These are phyloP conservation scores for Dicyrtomina minuta DNA, from an alignment of 2,888 invertebrate genomes.

Conservation along the genomic window DNA sequence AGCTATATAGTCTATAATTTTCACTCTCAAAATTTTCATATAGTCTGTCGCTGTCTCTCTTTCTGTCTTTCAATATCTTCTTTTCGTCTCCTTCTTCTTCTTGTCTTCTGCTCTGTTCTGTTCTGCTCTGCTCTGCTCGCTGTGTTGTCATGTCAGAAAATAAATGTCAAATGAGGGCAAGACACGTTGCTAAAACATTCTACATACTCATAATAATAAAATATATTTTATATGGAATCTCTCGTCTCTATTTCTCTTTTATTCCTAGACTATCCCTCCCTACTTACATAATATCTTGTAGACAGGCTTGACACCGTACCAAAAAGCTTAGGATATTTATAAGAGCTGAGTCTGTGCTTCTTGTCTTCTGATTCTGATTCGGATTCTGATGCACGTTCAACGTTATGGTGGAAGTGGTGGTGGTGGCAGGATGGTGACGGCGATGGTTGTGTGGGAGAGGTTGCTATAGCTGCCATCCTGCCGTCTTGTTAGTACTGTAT, in stretches of 20 bases:
- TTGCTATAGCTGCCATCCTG: too few relatives aligned
- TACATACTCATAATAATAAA: slow-evolving; percentile 10
- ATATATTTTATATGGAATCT: not conserved
- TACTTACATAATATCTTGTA: slow-evolving; percentile 33
- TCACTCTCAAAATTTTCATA: not conserved
- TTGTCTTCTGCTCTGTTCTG: slow-evolving; percentile 58
- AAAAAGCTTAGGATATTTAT: too few relatives aligned
- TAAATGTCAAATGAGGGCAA: slow-evolving; percentile 18
- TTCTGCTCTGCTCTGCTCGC: slow-evolving; percentile 1
- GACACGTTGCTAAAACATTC: slow-evolving; percentile 3
- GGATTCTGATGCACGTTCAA: too few relatives aligned
- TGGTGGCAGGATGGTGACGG: too few relatives aligned
- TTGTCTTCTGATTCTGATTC: too few relatives aligned
- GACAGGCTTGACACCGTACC: too few relatives aligned
- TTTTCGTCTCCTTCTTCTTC: slow-evolving; percentile 57
- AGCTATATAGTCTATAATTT: too few relatives aligned
- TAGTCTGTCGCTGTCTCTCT: slow-evolving; percentile 41
- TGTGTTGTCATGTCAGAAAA: slow-evolving; percentile 15
- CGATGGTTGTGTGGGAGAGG: too few relatives aligned
- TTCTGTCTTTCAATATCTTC: slow-evolving; percentile 43
- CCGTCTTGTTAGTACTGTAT: too few relatives aligned
- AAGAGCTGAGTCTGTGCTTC: too few relatives aligned
- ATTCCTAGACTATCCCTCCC: slow-evolving; percentile 3
- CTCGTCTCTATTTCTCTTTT: not conserved
- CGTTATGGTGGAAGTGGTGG: too few relatives aligned